These are phyloP conservation scores for Malacosoma neustria DNA, from an alignment of 2,888 invertebrate species.

Conservation along the genomic window DNA sequence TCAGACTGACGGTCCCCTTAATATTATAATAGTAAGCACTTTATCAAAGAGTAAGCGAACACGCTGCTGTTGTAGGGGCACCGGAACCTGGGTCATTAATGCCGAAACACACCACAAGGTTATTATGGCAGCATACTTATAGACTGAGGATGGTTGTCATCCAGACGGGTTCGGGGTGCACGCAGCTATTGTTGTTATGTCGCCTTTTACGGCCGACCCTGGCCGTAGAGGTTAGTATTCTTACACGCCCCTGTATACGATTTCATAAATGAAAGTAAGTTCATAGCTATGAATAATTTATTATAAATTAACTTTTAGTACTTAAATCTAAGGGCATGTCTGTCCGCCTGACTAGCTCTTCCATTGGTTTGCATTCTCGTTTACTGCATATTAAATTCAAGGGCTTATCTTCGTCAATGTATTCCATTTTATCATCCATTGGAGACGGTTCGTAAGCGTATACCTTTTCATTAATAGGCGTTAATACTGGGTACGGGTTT, in stretches of 20 bases:
- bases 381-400: conserved; percentile 58
- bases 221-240: background rate
- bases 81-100: too few relatives aligned
- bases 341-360: conserved; percentile 52
- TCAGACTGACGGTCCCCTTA: too few relatives aligned
- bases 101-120: too few relatives aligned
- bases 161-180: too few relatives aligned
- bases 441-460: conserved; percentile 35
- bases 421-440: conserved; percentile 27
- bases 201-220: too few relatives aligned
- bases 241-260: background rate
- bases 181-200: too few relatives aligned
- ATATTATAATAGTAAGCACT: too few relatives aligned
- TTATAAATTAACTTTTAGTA: conserved; percentile 58
- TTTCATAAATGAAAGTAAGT: background rate
- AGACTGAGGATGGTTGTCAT: too few relatives aligned
- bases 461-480: conserved; percentile 41
- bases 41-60: too few relatives aligned
- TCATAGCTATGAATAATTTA: conserved; percentile 15
- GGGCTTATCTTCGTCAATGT: conserved; percentile 45
- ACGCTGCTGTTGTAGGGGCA: too few relatives aligned
- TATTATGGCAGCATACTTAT: too few relatives aligned
- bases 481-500: conserved; percentile 40
- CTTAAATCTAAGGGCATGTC: conserved; percentile 79
- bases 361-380: conserved; percentile 47